Base-by-base conservation (phyloP, 2,888 invertebrate genomes). In the Lagria hirta region DNA sequence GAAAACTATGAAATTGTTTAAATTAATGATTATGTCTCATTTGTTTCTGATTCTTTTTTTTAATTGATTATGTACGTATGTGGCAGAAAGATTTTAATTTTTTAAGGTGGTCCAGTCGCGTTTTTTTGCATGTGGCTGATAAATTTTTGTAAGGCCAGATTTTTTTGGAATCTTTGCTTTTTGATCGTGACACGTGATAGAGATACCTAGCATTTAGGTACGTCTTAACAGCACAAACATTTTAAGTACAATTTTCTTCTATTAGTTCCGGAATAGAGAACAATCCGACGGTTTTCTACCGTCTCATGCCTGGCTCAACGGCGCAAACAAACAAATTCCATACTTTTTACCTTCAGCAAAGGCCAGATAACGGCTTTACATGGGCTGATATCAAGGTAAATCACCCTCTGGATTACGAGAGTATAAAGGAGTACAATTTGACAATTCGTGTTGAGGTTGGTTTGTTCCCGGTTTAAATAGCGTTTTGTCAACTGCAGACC, bases 361-460 rank as follows among this genome's bases (percentile, higher is more conserved):
- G 94, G 65, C 85, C 88, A 55, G 92, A 93, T 66, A 89, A 91
- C 69, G 90, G 91, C 51, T 87, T 87, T 68, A 94, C 93, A 57
- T 94, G 93, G 92, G 94, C 93, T 4, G 93, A 94, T 70, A 91
- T 93, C 72, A 92, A 93, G 78, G 94, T 95, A 61, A 94, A 95
- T 75, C 93, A 94, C 78, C 93, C 92, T 14, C 75, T 95, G 65
- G 95, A 95, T 76, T 95, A 89, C 69, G 94, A 95, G 72, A 89
- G 86, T 61, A 93, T 94, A 71, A 91, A 91, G 75, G 93, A 94
- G 69, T 95, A 94, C 73, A 95, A 95, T 78, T 77, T 95, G 61
- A 95, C 95, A 5, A 90, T 95, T 73, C 84, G 94, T 70, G 95
- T 94, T 35, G 94, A 95, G 89, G 94, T 93, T 38, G 6, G 44